phyloP scores from a whole-genome alignment of 2,888 invertebrate genomes.

The Macrosoma leucophasiata region DNA sequence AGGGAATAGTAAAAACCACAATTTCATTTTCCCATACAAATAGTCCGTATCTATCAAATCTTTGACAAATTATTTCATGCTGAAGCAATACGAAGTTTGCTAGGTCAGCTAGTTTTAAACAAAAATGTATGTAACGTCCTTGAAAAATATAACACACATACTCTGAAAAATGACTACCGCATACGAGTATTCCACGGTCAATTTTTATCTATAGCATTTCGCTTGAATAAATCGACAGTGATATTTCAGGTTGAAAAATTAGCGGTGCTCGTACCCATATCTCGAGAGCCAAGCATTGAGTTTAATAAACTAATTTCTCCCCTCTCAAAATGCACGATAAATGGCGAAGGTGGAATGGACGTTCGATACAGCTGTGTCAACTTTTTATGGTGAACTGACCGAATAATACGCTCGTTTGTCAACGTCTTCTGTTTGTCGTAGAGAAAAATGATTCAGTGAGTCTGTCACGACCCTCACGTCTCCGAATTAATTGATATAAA shows the following conservation, averaged over 20 bases:
- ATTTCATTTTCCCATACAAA: too few relatives aligned
- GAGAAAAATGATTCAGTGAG: conserved; percentile 71
- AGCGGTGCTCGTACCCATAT: conserved; percentile 49
- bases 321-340: too few relatives aligned
- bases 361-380: too few relatives aligned
- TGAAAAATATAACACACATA: too few relatives aligned
- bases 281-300: conserved; percentile 39
- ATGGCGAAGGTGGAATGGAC: too few relatives aligned
- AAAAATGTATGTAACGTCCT: too few relatives aligned
- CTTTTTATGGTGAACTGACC: conserved; percentile 45
- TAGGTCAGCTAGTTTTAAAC: too few relatives aligned
- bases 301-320: conserved; percentile 50
- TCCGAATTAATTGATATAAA: conserved; percentile 70
- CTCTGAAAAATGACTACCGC: conserved; percentile 34
- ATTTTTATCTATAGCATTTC: conserved; percentile 56
- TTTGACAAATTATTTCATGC: too few relatives aligned
- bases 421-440: conserved; percentile 58
- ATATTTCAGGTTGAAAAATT: conserved; percentile 61
- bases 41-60: too few relatives aligned
- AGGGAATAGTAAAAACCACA: too few relatives aligned
- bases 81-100: too few relatives aligned
- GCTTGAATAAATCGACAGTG: conserved; percentile 56
- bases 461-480: conserved; percentile 62
- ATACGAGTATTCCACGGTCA: conserved; percentile 33
- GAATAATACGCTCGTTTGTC: conserved; percentile 67